Evolutionary conservation across 2,797 vertebrate species (phyloP), one percentile per base, ranked within the genome.

Genomic region (Hypotaenidia okinawae): DNA sequence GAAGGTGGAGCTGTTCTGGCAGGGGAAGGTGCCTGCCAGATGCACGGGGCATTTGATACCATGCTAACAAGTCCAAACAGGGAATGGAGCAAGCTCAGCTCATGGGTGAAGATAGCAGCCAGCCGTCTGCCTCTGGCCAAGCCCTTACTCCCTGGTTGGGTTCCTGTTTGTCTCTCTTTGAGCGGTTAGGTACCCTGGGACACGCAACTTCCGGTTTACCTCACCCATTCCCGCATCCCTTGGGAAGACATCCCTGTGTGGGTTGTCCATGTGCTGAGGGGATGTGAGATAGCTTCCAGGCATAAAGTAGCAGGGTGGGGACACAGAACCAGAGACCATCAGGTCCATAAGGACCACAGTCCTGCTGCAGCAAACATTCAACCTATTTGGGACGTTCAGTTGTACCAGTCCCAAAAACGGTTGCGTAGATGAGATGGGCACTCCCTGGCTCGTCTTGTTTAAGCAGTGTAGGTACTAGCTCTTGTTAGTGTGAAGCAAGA

Each of bases 1-100:
- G 92, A 95, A 96, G 89, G 62, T 73, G 62, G 58, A 89, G 69
- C 84, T 81, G 85, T 51, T 86, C 45, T 37, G 17, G 62, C 62
- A 66, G 77, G 61, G 52, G 13, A 76, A 79, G 57, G 55, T 89
- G 77, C 57, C 81, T 87, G 70, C 95, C 78, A 76, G 89, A 93
- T 74, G 69, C 73, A 74, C 39, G 4, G 69, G 91, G 86, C 73
- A 90, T 83, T 88, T 81, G 83, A 78, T 77, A 75, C 52, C 69
- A 6, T 8, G 35, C 81, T 83, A 58, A 64, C 61, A 76, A 74
- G 82, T 72, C 79, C 45, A 54, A 45, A 55, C 79, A 86, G 84
- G 72, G 87, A 85, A 69, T 2, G 3, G 62, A 67, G 75, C 75
- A 51, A 83, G 32, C 76, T 81, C 66, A 59, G 82, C 72, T 84